Percentiles rank a stretch among this genome's conserved stretches.
phyloP scores from a whole-genome alignment of 1,140 invertebrate genomes.

The Fopius arisanus region DNA sequence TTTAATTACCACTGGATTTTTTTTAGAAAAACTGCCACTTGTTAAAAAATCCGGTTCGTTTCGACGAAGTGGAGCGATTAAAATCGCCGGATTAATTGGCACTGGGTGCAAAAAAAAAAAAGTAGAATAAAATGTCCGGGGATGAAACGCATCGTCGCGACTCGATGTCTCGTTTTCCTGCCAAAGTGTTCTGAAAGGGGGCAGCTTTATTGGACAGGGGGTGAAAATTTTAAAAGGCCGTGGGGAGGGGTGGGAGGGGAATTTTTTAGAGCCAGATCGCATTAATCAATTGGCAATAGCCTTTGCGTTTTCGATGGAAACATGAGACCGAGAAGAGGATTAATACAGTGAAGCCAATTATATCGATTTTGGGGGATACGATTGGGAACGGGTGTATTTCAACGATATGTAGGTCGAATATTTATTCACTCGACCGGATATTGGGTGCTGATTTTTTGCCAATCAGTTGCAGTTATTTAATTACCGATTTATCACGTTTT shows the following conservation, averaged over 20 bases:
- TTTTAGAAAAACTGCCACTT: neutral
- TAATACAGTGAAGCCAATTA: neutral
- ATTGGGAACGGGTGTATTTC: neutral
- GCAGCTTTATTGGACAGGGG: neutral
- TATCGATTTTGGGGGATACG: neutral
- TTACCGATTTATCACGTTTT: too few species aligned
- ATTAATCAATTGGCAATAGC: conserved; percentile 4
- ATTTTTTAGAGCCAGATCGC: neutral
- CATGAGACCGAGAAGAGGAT: neutral
- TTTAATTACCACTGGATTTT: neutral
- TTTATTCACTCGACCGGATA: too few species aligned
- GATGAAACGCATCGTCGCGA: neutral
- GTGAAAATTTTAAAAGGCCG: neutral
- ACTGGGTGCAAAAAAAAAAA: neutral
- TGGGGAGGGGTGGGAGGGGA: neutral
- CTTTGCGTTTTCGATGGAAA: neutral
- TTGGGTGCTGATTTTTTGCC: neutral
- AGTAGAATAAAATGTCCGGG: neutral
- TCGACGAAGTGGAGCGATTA: neutral
- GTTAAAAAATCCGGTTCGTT: neutral
- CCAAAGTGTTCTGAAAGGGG: neutral
- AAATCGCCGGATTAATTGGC: neutral
- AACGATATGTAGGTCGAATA: neutral
- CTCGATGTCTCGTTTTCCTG: neutral
- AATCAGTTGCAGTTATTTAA: too few species aligned